Evolutionary conservation across 2,888 invertebrate genomes (phyloP), one percentile per base, ranked within the genome.

Genomic region (Hydrotaea cyrtoneurina): DNA sequence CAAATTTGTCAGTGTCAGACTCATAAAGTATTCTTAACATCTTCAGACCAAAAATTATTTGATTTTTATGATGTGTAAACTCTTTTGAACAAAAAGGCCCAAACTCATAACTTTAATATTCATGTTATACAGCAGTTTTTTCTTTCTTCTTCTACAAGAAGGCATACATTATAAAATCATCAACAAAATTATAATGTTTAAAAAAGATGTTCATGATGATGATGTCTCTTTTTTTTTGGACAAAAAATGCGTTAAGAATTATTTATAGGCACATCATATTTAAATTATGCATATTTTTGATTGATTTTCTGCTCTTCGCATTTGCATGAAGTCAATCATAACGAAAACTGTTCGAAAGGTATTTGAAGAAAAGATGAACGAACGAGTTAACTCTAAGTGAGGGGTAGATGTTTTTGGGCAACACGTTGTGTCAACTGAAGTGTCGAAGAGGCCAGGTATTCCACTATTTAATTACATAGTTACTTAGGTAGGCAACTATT

Each of bases 11-110:
- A 53, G n/a, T 72, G 36, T 36, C 17, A 64, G 31, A 39, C 64
- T 64, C 31, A 64, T 64, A 53, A 72, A 17, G 15, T 72, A 72
- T 72, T 72, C 31, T 72, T 53, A 72, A 64, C 39, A 64, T 13
- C 53, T 26, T 13, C 26, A n/a, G 64, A 7, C 53, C 3, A 13
- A 5, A 72, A 55, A 26, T 3, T 17, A 53, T 55, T 64, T 17
- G 64, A 64, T 64, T 64, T 64, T 64, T 55, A 31, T 53, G 53
- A 55, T n/a, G 53, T 71, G 71, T n/a, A 53, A 53, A 71, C 31
- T 53, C 39, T 71, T 39, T 50, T 15, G 11, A 31, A 31, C 50
- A n/a, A 50, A 17, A 31, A 64, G 31, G 39, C 19, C 13, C 36
- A 62, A 23, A 10, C n/a, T 62, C 64, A 64, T 64, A 64, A 64